Base-by-base conservation (phyloP, 2,888 invertebrate species). In the Lasius fuliginosus region DNA sequence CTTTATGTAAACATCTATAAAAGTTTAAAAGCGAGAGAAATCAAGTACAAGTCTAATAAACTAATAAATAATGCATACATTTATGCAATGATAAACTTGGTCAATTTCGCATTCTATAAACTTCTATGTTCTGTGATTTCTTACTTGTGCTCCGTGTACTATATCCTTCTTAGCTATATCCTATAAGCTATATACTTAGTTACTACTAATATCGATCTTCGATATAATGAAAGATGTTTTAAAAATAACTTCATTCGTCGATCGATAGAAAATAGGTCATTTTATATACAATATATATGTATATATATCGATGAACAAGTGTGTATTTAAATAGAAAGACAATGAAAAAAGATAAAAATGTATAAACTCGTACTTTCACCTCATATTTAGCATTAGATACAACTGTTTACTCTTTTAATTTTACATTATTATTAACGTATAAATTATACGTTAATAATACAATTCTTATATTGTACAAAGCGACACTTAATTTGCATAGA, bases 201-300 rank as follows among this genome's bases (percentile, higher is more conserved):
- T 49, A 49, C 46, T 18, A 74, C 42, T 60, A 42, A 62, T 2
- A 74, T 74, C 74, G 60, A 42, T 42, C 53, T 71, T 71, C 46
- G 69, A 69, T 56, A 58, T 40, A 12, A n/a, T 30, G 27, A 23
- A 74, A 60, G 42, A 60, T 40, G 6, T 69, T 74, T 60, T 73
- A 73, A 73, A 73, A 60, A 27, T 60, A 74, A 53, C n/a, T 36
- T 42, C 27, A 40, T n/a, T 27, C 4, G 8, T 60, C 4, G 40
- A 74, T 74, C 60, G 4, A 58, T 40, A 40, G 6, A 74, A 60
- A 60, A 74, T 30, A 60, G 56, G 23, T 56, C n/a, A 56, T 56
- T 23, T 23, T 23, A 23, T 23, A 23, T 0, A 23, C 23, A 23
- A 23, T 23, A 23, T 23, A 23, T 23, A 23, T n/a, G n/a, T 56